Evolutionary conservation across 64 coral and sea anemone species (phyloP), one percentile per base, ranked within the genome.

Genomic region (Montipora efflorescens): DNA sequence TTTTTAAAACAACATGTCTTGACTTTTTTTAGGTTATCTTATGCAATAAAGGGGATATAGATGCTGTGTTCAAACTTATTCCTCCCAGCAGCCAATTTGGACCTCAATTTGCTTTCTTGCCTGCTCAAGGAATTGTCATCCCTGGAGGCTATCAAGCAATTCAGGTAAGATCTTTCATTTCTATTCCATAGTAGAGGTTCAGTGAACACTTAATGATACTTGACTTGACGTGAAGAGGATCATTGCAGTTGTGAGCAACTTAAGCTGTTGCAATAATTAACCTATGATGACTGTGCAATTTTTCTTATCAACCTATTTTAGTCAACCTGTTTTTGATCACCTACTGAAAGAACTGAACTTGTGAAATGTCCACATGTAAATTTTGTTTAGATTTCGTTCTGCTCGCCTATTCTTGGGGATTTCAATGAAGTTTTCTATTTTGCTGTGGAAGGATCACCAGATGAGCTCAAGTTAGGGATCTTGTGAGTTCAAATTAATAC

Each of bases 101-200:
- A 84, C 95, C 95, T 4, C 93, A 92, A 47, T 99, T 99, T 47
- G 78, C 43, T 7, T 96, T 99, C 59, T 71, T 53, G 66, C 98
- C 98, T 43, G 79, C 98, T 20, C 94, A 96, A 90, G 98, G 98
- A 47, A 96, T 99, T 77, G 98, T 99, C 8, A 55, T 94, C 47
- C 98, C 98, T 8, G 98, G 95, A 1, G 90, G 95, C 59, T 94
- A 96, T 76, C 98, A 99, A 75, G 98, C 98, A 85, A 92, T 99
- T 73, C 88, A 99, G 89, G 98, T 99, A 90, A 76, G n/a, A 85
- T 13, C 9, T 14, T 75, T 45, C 44, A 2, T 18, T 78, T 78
- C 10, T 19, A 5, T 0, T 14, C 12, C 76, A 82, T 15, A 61
- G 13, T 36, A 36, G 36, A 20, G 20, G 8, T 57, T 23, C 10